These are phyloP conservation scores for Cairina moschata DNA, from an alignment of 2,113 vertebrate genomes.

Conservation along the genomic window DNA sequence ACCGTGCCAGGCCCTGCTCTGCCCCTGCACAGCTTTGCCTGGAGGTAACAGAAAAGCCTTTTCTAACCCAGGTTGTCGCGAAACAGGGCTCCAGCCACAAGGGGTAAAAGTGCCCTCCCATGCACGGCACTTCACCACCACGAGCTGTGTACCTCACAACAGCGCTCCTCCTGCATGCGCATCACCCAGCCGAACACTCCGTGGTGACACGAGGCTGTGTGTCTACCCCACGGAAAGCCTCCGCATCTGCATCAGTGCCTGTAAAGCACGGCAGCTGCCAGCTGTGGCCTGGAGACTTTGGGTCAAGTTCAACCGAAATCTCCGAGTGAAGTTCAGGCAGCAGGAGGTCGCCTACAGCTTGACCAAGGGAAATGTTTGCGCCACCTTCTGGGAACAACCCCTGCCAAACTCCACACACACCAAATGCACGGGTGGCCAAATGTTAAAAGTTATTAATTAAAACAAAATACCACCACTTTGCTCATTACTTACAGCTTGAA, in stretches of 20 bases:
- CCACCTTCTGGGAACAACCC: not conserved
- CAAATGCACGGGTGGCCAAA: accelerated
- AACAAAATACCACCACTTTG: not conserved
- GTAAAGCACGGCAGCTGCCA: not conserved
- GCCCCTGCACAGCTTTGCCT: not conserved
- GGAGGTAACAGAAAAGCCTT: not conserved
- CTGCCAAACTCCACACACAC: not conserved
- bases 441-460: not conserved
- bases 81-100: not conserved
- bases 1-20: not conserved
- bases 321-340: not conserved
- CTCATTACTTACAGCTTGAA: not conserved
- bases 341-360: not conserved
- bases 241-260: accelerated
- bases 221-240: not conserved
- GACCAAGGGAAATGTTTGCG: not conserved
- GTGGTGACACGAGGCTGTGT: accelerated
- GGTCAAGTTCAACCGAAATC: not conserved
- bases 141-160: accelerated
- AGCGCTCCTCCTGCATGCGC: accelerated
- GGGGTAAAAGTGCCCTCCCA: not conserved
- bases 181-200: not conserved
- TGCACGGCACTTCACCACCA: not conserved
- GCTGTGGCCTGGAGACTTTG: not conserved
- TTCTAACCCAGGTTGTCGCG: not conserved